Base-by-base conservation (phyloP, 2,888 invertebrate species). In the Dysmachus trigonus region DNA sequence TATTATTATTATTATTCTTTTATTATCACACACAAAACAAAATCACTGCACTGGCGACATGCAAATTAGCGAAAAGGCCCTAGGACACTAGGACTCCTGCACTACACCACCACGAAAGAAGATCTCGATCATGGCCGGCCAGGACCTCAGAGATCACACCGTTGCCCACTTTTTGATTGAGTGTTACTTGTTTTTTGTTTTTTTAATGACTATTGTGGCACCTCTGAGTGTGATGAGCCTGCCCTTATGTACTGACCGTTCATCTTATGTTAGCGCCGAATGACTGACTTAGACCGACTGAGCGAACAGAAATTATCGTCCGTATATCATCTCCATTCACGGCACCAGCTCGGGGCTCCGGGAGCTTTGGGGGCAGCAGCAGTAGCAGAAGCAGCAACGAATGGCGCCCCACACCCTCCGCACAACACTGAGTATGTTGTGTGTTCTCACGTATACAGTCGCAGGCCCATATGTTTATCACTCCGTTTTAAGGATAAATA, bases 241-340 rank as follows among this genome's bases (percentile, higher is more conserved):
- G 18, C 62, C 35, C 38, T 30, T 79, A 79, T 79, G 41, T 47
- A 81, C 35, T 22, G 87, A 87, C 88, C 88, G 87, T 86, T 88
- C 87, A 83, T 83, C 41, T 72, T 86, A 87, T 91, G 91, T 91
- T 90, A 90, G 90, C 91, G 91, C 90, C 91, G 91, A 91, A 91
- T 91, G 92, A 92, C 92, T 91, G 92, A 91, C 92, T 92, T 92
- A 91, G 91, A 91, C 91, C 92, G 91, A 92, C 92, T 92, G 88
- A 88, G 83, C 85, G 85, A 76, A 33, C 76, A 88, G 87, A 87
- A 88, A 88, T 88, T 88, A 88, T 88, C 88, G 85, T 85, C 74
- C 85, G 88, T 88, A 88, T 88, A 88, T 88, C 88, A 88, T 88
- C 38, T 41, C 13, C 87, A 87, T 88, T 87, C 88, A 87, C 87